Evolutionary conservation across 2,888 invertebrate species (phyloP), one percentile per base, ranked within the genome.

Genomic region (Monochamus alternatus): DNA sequence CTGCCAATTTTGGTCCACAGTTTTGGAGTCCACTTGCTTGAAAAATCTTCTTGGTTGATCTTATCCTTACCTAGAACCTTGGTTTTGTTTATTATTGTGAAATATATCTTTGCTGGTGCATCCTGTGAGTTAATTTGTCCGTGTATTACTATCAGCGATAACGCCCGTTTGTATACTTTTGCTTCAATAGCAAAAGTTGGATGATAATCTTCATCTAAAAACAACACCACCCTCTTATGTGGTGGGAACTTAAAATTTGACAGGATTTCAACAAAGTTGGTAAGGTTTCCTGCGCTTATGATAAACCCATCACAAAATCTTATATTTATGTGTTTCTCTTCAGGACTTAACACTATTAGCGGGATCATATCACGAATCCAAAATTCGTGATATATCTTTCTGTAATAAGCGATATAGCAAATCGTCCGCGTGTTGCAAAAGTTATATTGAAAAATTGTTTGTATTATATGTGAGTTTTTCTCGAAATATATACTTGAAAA

Each of bases 21-120:
- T 51, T 74, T 58, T 1, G 79, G 77, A 7, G 58, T 65, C 79
- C 77, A 79, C 2, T 51, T 52, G 10, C 64, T 66, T 47, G n/a
- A 32, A 32, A 63, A 67, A 10, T 74, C 51, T 12, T 62, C 30
- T 22, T 43, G 22, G 3, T 22, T 55, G 5, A 62, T 43, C 52
- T 72, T 69, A 3, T 59, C 43, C 9, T 44, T 14, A 12, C 38
- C 10, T 14, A 75, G 32, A 10, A 71, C 38, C 22, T 75, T 60
- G 44, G 51, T 59, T 67, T 14, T 73, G 31, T 75, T 74, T 60
- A 52, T 9, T 14, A 38, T 44, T 0, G 32, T 9, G 30, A 68
- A 68, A 64, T 1, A 22, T 64, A 64, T 14, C 43, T 43, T 63
- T 14, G 38, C 3, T 14, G 43, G 12, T 1, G 7, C 8, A 8